Percentiles rank a stretch among this genome's conserved stretches.
These are phyloP conservation scores for Callionymus lyra DNA, from an alignment of 2,113 vertebrate species.

Conservation along the genomic window DNA sequence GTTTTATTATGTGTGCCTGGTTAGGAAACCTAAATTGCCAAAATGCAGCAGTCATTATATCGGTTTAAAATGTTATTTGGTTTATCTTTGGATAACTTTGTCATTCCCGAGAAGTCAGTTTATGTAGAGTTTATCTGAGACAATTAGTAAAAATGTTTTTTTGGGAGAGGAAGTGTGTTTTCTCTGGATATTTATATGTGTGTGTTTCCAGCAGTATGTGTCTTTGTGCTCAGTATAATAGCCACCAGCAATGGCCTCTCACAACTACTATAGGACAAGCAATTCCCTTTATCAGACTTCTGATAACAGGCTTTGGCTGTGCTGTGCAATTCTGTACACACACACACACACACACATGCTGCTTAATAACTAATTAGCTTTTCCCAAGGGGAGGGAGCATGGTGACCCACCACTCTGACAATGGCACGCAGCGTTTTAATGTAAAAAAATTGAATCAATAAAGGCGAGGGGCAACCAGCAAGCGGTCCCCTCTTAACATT, in stretches of 20 bases:
- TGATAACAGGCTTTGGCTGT: slow-evolving; percentile 54
- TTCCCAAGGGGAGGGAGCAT: slow-evolving; percentile 27
- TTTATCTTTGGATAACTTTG: no score
- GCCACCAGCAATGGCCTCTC: slow-evolving; percentile 49
- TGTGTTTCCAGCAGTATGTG: slow-evolving; percentile 3
- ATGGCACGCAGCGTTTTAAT: slow-evolving; percentile 70
- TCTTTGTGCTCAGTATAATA: slow-evolving; percentile 46
- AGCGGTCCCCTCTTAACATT: slow-evolving; percentile 77
- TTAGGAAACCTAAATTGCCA: no score
- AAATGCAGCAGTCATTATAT: no score
- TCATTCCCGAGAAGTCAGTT: no score
- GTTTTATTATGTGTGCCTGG: no score
- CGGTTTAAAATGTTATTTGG: no score
- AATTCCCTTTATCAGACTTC: slow-evolving; percentile 63
- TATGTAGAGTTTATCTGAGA: no score
- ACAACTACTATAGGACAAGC: slow-evolving; percentile 57
- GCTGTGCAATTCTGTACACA: slow-evolving; percentile 38
- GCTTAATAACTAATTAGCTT: slow-evolving; percentile 68
- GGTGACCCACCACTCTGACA: slow-evolving; percentile 56
- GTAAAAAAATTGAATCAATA: slow-evolving; percentile 78
- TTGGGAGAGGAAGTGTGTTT: no score
- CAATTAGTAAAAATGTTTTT: no score
- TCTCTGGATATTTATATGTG: no score
- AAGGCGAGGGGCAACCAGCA: slow-evolving; percentile 69
- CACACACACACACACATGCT: slow-evolving; percentile 40